Base-by-base conservation (phyloP, 1,140 invertebrate genomes). In the Lepidotrigona ventralis region DNA sequence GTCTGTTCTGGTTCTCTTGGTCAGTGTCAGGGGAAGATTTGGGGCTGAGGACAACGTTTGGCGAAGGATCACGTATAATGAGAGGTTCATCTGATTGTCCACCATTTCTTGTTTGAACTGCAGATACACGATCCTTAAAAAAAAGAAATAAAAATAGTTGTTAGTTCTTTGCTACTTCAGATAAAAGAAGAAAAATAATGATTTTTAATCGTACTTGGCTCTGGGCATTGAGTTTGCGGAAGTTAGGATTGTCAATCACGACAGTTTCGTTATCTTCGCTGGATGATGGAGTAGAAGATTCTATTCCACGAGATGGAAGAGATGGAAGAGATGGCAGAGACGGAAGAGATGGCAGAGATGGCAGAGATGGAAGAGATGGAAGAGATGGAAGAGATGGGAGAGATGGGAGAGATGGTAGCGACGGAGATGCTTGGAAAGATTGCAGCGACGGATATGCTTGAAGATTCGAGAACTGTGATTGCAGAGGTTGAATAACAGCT, bases 1-100 rank as follows among this genome's bases (percentile, higher is more conserved):
- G 91, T 76, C 92, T 93, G 39, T 93, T 92, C 87, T 95, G 95
- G 87, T 95, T 95, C 6, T 91, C 91, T 76, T 93, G 90, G 83
- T 92, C 92, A 83, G 94, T 93, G 74, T 93, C 93, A 33, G 94
- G 92, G 46, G 86, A 90, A 4, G 68, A 77, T 77, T 91, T 88
- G 12, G 88, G 77, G 66, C 92, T 93, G 14, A 90, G 88, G 63
- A 94, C 75, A 11, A 94, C 88, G 68, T 85, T 86, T 53, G 91
- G 88, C 3, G 87, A 85, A 8, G 90, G 85, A 68, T 92, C 88
- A 19, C 87, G 86, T 29, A 91, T 90, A 64, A 88, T 75, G 33
- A 93, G 87, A 29, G 87, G 84, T 51, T 88, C 58, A 53, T 90
- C 89, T 1, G 90, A 79, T 12, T 88, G 76, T 68, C 58, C 75